A percentile compares a stretch with the other conserved stretches of the same genome.
Conservation (phyloP, 2,797 vertebrate species). For the Lerista edwardsae region DNA sequence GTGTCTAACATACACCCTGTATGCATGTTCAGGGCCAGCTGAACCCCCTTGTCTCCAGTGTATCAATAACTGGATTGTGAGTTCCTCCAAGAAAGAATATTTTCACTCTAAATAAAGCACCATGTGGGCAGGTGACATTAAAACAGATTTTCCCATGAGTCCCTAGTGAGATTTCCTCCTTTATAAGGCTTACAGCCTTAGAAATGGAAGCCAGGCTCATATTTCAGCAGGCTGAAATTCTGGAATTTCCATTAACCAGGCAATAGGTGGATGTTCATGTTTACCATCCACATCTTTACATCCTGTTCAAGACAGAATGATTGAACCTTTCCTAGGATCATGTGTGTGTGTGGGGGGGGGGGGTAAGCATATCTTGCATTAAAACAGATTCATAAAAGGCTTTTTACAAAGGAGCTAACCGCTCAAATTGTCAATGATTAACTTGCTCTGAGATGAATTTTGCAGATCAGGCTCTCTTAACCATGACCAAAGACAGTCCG, state of each 20-base stretch:
- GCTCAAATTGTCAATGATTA: background rate
- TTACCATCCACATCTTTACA: background rate
- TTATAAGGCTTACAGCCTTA: background rate
- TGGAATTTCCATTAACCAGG: background rate
- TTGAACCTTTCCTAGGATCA: background rate
- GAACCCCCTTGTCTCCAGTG: no score
- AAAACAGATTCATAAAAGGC: background rate
- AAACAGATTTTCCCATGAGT: background rate
- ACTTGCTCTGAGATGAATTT: background rate
- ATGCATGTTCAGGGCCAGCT: no score
- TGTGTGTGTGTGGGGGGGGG: no score
- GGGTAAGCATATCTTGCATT: background rate
- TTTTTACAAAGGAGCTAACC: background rate
- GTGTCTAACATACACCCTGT: no score
- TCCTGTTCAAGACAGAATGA: background rate
- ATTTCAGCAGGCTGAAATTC: background rate
- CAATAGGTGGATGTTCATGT: background rate
- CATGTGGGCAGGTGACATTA: background rate
- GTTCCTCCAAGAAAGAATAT: no score
- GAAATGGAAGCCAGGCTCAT: background rate
- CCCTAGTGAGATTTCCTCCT: background rate
- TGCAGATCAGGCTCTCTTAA: background rate
- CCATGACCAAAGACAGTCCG: background rate
- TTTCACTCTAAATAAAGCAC: no score
- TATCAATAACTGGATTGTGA: no score